A percentile compares a stretch with the other conserved stretches of the same genome.
Evolutionary conservation across 2,888 invertebrate species (phyloP).

Genomic region (Aphodius sticticus): DNA sequence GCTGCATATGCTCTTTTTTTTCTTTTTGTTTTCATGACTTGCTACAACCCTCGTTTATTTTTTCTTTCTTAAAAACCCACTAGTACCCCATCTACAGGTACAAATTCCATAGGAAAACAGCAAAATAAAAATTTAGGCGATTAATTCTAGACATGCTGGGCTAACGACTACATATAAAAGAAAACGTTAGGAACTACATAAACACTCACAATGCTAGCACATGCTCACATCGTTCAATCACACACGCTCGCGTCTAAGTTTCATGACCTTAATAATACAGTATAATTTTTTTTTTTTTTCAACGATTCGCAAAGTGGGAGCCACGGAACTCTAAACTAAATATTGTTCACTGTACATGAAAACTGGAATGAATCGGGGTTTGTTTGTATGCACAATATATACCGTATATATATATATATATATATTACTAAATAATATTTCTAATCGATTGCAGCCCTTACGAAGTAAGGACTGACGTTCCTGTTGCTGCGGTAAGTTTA

Average conservation of each 20-base stretch:
- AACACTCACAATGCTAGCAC: neutral
- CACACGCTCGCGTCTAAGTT: neutral
- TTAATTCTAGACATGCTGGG: neutral
- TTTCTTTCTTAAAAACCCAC: neutral
- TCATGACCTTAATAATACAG: neutral
- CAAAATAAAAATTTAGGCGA: neutral
- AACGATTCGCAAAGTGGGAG: neutral
- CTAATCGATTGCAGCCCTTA: neutral
- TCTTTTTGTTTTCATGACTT: neutral
- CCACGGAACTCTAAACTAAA: too few relatives aligned
- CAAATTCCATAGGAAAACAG: neutral
- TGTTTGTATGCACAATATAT: conserved; percentile 4
- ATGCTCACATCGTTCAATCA: neutral
- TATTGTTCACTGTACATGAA: neutral
- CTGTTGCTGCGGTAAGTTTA: neutral
- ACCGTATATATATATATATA: neutral
- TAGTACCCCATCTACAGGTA: neutral
- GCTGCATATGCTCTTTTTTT: too few relatives aligned
- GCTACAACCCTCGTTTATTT: neutral
- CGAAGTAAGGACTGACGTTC: neutral
- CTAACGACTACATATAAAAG: neutral
- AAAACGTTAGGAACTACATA: neutral
- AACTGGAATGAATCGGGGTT: neutral
- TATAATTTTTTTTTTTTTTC: neutral
- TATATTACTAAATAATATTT: neutral